Conservation (phyloP, 2,888 invertebrate genomes). For the Microdon myrmicae region DNA sequence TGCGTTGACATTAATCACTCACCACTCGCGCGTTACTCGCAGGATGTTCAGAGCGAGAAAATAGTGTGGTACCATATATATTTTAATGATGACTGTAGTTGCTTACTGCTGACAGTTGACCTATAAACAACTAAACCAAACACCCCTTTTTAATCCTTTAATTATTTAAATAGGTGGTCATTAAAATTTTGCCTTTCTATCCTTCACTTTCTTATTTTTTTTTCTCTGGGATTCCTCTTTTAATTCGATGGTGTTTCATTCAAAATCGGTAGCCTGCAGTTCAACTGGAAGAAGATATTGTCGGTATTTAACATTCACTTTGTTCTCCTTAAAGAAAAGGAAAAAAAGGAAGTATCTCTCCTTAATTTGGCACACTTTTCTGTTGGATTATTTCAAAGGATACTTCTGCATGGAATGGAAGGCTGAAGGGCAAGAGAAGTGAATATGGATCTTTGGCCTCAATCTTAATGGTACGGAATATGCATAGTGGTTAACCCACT, state of each 20-base stretch:
- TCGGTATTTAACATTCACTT: slow-evolving; percentile 41
- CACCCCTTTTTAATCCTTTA: slow-evolving; percentile 38
- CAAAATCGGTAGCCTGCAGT: too few species aligned
- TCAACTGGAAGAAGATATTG: slow-evolving; percentile 33
- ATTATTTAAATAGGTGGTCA: slow-evolving; percentile 49
- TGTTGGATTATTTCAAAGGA: slow-evolving; percentile 6
- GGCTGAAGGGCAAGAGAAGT: not conserved
- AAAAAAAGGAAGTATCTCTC: slow-evolving; percentile 36
- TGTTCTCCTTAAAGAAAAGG: slow-evolving; percentile 12
- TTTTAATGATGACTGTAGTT: too few species aligned
- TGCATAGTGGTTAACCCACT: too few species aligned
- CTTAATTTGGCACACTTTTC: slow-evolving; percentile 44
- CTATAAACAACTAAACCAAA: slow-evolving; percentile 28
- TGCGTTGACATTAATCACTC: slow-evolving; percentile 51
- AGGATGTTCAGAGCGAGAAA: not conserved
- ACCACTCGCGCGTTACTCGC: slow-evolving; percentile 6
- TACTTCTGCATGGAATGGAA: too few species aligned
- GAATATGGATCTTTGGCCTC: slow-evolving; percentile 43
- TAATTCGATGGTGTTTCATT: too few species aligned
- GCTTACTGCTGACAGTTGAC: slow-evolving; percentile 29
- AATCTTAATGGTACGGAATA: slow-evolving; percentile 41
- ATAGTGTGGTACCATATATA: too few species aligned
- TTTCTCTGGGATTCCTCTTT: too few species aligned
- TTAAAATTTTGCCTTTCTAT: slow-evolving; percentile 31
- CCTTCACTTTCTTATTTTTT: slow-evolving; percentile 5